phyloP scores from a whole-genome alignment of 2,113 vertebrate species.

The Rhabdornis inornatus region DNA sequence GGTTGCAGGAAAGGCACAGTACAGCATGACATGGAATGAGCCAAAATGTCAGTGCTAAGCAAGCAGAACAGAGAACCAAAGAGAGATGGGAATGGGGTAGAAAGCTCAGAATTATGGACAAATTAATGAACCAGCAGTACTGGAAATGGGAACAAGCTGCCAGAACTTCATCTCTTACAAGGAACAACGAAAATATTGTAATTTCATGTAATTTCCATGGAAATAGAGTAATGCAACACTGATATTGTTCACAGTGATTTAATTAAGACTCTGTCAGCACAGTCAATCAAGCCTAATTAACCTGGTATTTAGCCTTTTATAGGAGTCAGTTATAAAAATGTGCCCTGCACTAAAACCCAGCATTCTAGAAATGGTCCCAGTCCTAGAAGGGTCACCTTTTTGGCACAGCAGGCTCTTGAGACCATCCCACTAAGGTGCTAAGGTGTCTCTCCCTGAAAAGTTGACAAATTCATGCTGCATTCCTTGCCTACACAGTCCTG shows the following conservation, averaged over 20 bases:
- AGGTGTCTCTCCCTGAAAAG: neutral
- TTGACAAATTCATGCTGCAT: neutral
- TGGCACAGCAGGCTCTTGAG: neutral
- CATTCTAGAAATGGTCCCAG: neutral
- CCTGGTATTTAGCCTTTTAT: constrained; percentile 23
- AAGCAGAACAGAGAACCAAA: neutral
- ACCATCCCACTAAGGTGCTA: neutral
- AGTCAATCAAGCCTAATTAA: constrained; percentile 25
- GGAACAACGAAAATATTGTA: neutral
- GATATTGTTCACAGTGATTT: constrained; percentile 36
- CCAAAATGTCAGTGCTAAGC: neutral
- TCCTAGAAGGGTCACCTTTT: neutral
- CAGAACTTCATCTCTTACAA: neutral
- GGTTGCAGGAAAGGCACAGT: neutral
- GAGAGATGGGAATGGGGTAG: neutral
- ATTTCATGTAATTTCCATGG: constrained; percentile 7
- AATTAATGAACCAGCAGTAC: neutral
- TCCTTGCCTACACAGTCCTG: neutral
- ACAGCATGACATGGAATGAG: neutral
- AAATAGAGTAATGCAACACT: constrained; percentile 29
- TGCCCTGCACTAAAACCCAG: neutral
- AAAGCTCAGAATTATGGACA: neutral
- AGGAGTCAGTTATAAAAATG: constrained; percentile 4
- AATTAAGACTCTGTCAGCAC: constrained; percentile 44
- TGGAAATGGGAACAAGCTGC: neutral